Percentiles rank a stretch among this genome's conserved stretches.
These are phyloP conservation scores for Ascaphus truei DNA, from an alignment of 2,113 vertebrate genomes.

Conservation along the genomic window DNA sequence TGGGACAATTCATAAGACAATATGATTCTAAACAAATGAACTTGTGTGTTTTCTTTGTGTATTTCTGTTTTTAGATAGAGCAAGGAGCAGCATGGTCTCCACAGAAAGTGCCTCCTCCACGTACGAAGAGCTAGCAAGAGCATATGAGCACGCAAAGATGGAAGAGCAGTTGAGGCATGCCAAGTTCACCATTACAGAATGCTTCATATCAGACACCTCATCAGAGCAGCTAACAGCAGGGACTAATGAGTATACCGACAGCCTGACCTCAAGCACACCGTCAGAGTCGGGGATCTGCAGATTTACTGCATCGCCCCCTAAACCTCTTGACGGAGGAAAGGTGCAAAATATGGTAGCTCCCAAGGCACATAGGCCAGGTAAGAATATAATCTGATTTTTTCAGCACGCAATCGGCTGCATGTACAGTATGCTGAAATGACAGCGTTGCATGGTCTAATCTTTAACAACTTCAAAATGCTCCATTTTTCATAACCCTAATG, in stretches of 20 bases:
- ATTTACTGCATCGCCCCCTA: slow-evolving; percentile 95
- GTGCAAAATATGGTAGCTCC: slow-evolving; percentile 96
- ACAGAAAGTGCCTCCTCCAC: slow-evolving; percentile 98
- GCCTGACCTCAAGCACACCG: slow-evolving; percentile 95
- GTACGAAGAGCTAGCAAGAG: slow-evolving; percentile 93
- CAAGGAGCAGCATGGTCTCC: slow-evolving; percentile 98
- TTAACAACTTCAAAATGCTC: no score
- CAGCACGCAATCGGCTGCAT: no score
- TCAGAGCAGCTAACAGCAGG: slow-evolving; percentile 97
- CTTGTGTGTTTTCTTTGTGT: neutral
- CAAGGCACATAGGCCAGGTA: slow-evolving; percentile 97
- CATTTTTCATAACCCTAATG: no score
- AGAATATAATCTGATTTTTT: slow-evolving; percentile 40
- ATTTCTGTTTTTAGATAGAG: slow-evolving; percentile 71
- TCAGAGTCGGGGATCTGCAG: slow-evolving; percentile 98
- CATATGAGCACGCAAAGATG: slow-evolving; percentile 98
- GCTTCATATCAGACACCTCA: slow-evolving; percentile 98
- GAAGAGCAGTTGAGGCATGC: slow-evolving; percentile 96
- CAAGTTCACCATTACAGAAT: slow-evolving; percentile 99
- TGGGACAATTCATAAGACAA: no score
- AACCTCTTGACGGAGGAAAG: slow-evolving; percentile 94
- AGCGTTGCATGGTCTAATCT: no score
- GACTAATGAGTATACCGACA: slow-evolving; percentile 98
- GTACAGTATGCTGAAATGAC: no score
- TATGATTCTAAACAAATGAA: no score